Evolutionary conservation across 2,888 invertebrate genomes (phyloP).

Genomic region (Ceramica pisi): DNA sequence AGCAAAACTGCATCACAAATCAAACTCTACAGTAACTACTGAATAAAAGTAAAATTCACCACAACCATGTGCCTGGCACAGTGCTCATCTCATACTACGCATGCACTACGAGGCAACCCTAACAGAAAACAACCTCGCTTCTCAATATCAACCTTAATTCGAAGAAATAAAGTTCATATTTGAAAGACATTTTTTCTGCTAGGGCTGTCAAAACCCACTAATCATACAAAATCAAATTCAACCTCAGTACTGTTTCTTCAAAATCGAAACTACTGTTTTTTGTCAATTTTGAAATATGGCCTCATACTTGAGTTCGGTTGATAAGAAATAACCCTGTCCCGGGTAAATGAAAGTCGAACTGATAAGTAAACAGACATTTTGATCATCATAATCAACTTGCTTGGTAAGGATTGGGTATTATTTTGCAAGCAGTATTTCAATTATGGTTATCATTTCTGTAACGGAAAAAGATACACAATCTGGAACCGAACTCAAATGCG

Average conservation of each 20-base stretch:
- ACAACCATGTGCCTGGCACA: constrained; percentile 89
- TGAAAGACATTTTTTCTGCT: constrained; percentile 38
- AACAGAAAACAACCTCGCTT: constrained; percentile 48
- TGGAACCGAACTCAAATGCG: constrained; percentile 57
- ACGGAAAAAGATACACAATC: constrained; percentile 1
- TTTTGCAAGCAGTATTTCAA: neutral
- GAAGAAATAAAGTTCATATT: constrained; percentile 59
- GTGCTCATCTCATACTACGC: constrained; percentile 84
- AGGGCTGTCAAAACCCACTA: constrained; percentile 57
- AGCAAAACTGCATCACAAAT: constrained; percentile 89
- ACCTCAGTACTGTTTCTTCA: constrained; percentile 46
- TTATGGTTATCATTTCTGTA: neutral
- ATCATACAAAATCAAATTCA: constrained; percentile 55
- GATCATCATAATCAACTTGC: neutral
- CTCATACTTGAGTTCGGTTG: constrained; percentile 56
- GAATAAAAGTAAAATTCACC: constrained; percentile 81
- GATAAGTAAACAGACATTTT: neutral
- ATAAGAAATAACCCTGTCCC: neutral
- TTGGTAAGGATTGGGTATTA: neutral
- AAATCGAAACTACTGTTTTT: constrained; percentile 57
- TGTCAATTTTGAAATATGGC: constrained; percentile 55
- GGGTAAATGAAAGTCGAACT: neutral
- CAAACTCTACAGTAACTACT: constrained; percentile 80
- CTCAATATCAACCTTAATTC: constrained; percentile 57
- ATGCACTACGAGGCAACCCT: constrained; percentile 84